These are phyloP conservation scores for Drosophila nikananu DNA, from an alignment of 1,140 invertebrate species.

Conservation along the genomic window DNA sequence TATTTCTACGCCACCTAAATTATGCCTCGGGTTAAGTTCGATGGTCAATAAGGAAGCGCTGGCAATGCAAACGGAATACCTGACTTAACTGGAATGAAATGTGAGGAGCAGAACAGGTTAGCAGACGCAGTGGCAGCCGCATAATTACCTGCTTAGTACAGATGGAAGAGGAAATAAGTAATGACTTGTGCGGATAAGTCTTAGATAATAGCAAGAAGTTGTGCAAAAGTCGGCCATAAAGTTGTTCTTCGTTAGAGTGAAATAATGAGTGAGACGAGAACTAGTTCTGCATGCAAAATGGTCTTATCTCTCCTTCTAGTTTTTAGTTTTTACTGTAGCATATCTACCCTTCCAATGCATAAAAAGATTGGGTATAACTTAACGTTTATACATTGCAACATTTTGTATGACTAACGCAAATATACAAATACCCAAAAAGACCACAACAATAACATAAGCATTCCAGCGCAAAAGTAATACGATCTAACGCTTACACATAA, in stretches of 20 bases:
- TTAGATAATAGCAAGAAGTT: constrained; percentile 12
- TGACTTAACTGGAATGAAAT: constrained; percentile 27
- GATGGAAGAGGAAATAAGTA: constrained; percentile 30
- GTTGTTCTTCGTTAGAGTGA: not conserved
- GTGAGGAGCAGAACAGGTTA: constrained; percentile 28
- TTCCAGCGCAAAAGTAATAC: too few relatives aligned
- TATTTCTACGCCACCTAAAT: constrained; percentile 5
- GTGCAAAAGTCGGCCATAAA: constrained; percentile 18
- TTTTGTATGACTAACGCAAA: too few relatives aligned
- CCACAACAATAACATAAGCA: too few relatives aligned
- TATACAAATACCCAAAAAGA: too few relatives aligned
- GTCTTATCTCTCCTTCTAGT: not conserved
- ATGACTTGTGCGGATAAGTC: constrained; percentile 1
- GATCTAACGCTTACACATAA: too few relatives aligned
- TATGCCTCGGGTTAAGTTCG: constrained; percentile 9
- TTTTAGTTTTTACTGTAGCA: too few relatives aligned
- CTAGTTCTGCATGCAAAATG: constrained; percentile 23
- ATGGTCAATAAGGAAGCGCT: constrained; percentile 32
- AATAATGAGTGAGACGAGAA: constrained; percentile 10
- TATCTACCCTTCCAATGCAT: too few relatives aligned
- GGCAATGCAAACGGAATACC: constrained; percentile 20
- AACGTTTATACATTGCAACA: too few relatives aligned
- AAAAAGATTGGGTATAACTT: too few relatives aligned
- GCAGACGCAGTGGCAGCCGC: constrained; percentile 5
- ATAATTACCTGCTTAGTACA: constrained; percentile 8